Evolutionary conservation across 1,140 invertebrate species (phyloP).

Genomic region (Ceratoteleas bidentatus): DNA sequence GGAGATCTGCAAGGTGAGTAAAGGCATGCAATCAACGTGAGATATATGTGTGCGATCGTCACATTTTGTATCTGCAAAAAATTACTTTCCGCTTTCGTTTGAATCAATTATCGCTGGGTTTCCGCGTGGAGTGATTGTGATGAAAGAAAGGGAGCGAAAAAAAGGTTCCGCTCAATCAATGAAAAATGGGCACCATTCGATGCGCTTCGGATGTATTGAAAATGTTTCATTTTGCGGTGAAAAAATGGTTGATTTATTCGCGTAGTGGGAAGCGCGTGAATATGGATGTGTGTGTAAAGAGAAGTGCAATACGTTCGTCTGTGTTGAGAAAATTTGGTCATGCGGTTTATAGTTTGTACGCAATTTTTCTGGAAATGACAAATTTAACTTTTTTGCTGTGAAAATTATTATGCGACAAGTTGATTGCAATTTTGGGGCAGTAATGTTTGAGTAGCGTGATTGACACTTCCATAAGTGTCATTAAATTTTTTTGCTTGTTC

Average conservation of each 20-base stretch:
- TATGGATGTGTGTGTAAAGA: conserved; percentile 3
- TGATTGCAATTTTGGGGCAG: too few relatives aligned
- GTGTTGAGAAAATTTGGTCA: conserved; percentile 10
- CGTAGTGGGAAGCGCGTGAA: conserved; percentile 8
- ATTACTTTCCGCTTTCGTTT: conserved; percentile 23
- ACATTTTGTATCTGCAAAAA: conserved; percentile 18
- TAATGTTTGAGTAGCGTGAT: too few relatives aligned
- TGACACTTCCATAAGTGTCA: too few relatives aligned
- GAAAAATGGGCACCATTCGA: conserved; percentile 5
- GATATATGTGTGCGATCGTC: conserved; percentile 31
- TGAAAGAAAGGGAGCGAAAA: too few relatives aligned
- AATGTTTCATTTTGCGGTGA: conserved; percentile 4
- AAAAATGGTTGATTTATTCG: conserved; percentile 27
- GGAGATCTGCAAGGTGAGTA: conserved; percentile 84
- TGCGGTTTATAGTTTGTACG: neutral
- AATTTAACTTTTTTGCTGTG: too few relatives aligned
- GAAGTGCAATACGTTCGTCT: conserved; percentile 1
- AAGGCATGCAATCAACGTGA: conserved; percentile 42
- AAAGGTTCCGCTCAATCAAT: too few relatives aligned
- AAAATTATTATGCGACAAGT: too few relatives aligned
- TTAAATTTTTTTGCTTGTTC: too few relatives aligned
- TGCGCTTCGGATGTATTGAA: neutral
- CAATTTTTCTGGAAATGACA: too few relatives aligned
- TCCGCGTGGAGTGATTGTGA: too few relatives aligned
- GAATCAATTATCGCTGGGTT: too few relatives aligned